Percentiles rank a stretch among this genome's conserved stretches.
phyloP scores from a whole-genome alignment of 2,113 vertebrate genomes.

The Chrysemys picta region DNA sequence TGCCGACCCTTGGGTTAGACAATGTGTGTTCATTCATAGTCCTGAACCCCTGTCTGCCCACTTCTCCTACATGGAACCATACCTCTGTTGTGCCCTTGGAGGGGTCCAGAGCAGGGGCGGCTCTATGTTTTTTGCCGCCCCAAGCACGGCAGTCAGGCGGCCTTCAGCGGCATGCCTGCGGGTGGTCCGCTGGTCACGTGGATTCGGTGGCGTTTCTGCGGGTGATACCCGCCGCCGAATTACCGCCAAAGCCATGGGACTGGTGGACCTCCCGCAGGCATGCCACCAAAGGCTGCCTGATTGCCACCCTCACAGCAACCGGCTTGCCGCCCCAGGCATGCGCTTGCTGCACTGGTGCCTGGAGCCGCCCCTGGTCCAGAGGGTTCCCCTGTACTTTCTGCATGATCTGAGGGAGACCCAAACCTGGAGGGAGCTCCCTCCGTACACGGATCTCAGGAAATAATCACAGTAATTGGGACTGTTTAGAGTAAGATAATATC shows the following conservation, averaged over 20 bases:
- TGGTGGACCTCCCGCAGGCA: too few species aligned
- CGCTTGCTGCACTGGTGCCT: too few species aligned
- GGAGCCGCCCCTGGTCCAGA: background rate
- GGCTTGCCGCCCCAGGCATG: too few species aligned
- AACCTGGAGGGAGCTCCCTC: background rate
- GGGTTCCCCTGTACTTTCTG: background rate
- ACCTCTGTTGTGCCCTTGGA: background rate
- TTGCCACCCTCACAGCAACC: too few species aligned
- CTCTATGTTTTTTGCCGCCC: too few species aligned
- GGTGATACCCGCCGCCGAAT: too few species aligned
- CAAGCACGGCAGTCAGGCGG: too few species aligned
- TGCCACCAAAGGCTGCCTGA: too few species aligned
- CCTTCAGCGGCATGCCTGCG: too few species aligned
- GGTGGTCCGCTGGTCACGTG: too few species aligned
- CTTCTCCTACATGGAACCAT: background rate
- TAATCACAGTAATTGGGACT: fast-evolving
- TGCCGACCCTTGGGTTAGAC: background rate
- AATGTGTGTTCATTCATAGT: background rate
- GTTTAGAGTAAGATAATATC: fast-evolving
- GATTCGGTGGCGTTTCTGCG: too few species aligned
- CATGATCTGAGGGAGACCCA: background rate
- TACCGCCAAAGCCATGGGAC: too few species aligned
- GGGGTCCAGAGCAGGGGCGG: background rate
- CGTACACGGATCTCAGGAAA: background rate
- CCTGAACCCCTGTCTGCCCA: background rate